Evolutionary conservation across 2,888 invertebrate genomes (phyloP).

Genomic region (Folsomia candida): DNA sequence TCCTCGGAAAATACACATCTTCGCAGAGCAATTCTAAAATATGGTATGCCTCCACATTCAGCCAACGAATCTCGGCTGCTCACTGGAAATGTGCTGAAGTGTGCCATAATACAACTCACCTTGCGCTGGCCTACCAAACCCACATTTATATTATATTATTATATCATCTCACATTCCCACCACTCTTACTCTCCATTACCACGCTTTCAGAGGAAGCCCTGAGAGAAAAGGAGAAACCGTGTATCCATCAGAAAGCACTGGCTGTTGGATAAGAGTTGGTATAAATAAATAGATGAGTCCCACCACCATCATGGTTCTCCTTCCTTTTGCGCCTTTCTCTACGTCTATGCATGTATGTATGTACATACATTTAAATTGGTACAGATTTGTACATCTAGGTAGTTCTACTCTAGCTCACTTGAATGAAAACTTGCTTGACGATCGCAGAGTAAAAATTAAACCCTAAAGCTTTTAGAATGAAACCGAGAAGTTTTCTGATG

Average conservation of each 20-base stretch:
- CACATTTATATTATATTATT: neutral
- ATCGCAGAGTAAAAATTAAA: constrained; percentile 4
- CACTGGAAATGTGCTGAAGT: neutral
- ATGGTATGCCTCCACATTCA: neutral
- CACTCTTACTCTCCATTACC: neutral
- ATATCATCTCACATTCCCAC: neutral
- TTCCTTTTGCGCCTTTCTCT: neutral
- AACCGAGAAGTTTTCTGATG: neutral
- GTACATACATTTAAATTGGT: too few species aligned
- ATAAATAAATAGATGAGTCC: neutral
- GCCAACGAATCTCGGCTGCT: neutral
- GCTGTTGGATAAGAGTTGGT: neutral
- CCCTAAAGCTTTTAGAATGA: constrained; percentile 3
- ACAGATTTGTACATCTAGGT: too few species aligned
- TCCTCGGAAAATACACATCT: neutral
- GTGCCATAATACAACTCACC: neutral
- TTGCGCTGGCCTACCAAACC: neutral
- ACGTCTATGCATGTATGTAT: too few species aligned
- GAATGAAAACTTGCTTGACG: neutral
- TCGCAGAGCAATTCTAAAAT: neutral
- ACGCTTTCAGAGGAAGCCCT: neutral
- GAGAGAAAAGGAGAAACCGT: neutral
- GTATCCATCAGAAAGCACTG: neutral
- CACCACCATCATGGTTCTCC: neutral
- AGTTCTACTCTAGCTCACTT: too few species aligned